Percentiles rank a stretch among this genome's conserved stretches.
Conservation (phyloP, 2,113 vertebrate species). For the Hippocampus guttulatus region DNA sequence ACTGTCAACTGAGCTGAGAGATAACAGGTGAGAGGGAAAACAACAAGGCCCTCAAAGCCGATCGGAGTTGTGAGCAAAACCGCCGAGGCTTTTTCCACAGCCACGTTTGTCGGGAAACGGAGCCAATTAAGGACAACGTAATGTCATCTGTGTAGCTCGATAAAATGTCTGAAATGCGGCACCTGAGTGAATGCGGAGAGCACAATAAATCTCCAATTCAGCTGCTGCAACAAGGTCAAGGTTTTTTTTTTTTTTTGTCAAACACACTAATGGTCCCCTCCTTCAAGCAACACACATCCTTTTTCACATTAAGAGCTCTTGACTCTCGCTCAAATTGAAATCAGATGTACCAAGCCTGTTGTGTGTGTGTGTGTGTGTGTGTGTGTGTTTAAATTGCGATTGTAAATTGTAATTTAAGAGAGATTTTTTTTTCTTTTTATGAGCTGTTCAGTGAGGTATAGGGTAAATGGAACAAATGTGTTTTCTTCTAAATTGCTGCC, state of each 20-base stretch:
- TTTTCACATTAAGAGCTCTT: conserved; percentile 64
- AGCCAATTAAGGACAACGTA: not conserved
- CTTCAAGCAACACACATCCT: conserved; percentile 19
- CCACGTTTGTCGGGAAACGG: not conserved
- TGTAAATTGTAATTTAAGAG: not conserved
- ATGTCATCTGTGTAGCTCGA: not conserved
- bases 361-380: not conserved
- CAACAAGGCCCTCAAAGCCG: not conserved
- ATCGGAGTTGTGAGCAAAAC: not conserved
- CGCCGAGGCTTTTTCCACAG: not conserved
- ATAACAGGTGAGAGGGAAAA: not conserved
- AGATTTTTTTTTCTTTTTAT: not conserved
- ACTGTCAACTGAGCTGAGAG: not conserved
- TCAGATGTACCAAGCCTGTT: conserved; percentile 15
- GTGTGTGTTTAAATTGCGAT: not conserved
- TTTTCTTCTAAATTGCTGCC: not conserved
- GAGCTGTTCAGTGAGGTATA: not conserved
- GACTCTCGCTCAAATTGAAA: conserved; percentile 59
- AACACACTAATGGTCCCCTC: conserved; percentile 16
- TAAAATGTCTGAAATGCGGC: not conserved
- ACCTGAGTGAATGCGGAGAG: not conserved
- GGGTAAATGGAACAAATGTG: not conserved
- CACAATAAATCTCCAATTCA: not conserved
- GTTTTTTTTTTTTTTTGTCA: not conserved
- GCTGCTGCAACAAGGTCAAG: not conserved